phyloP scores from a whole-genome alignment of 2,888 invertebrate species.

The Rhagonycha fulva region DNA sequence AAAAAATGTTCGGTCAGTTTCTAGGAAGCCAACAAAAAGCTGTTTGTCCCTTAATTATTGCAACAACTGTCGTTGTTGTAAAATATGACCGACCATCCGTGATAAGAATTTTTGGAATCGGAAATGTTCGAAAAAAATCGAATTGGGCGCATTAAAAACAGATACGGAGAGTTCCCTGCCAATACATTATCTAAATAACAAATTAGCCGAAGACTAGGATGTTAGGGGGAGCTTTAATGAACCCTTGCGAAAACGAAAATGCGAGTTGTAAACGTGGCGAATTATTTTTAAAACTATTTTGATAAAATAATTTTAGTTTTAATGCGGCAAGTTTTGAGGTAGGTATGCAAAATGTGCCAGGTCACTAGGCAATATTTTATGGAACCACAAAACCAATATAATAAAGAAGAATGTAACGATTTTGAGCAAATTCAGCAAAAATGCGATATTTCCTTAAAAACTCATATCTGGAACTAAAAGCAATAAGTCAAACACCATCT shows the following conservation, averaged over 20 bases:
- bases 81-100: too few species aligned
- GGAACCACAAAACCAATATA: conserved; percentile 7
- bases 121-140: neutral
- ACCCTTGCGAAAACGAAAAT: neutral
- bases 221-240: neutral
- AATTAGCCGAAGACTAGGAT: neutral
- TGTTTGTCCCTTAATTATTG: neutral
- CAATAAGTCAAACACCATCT: conserved; percentile 55
- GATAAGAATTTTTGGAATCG: neutral
- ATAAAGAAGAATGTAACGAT: conserved; percentile 15
- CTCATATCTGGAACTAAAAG: conserved; percentile 34
- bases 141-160: neutral
- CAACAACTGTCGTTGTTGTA: neutral
- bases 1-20: neutral
- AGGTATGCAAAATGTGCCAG: neutral
- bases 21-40: neutral
- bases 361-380: neutral
- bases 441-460: conserved; percentile 24
- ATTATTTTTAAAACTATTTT: neutral
- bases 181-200: neutral
- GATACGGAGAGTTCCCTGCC: neutral
- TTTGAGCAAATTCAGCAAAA: conserved; percentile 23
- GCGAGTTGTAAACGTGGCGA: neutral
- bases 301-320: neutral
- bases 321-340: neutral